Evolutionary conservation across 2,797 vertebrate species (phyloP).

Genomic region (Silurus lanzhouensis): DNA sequence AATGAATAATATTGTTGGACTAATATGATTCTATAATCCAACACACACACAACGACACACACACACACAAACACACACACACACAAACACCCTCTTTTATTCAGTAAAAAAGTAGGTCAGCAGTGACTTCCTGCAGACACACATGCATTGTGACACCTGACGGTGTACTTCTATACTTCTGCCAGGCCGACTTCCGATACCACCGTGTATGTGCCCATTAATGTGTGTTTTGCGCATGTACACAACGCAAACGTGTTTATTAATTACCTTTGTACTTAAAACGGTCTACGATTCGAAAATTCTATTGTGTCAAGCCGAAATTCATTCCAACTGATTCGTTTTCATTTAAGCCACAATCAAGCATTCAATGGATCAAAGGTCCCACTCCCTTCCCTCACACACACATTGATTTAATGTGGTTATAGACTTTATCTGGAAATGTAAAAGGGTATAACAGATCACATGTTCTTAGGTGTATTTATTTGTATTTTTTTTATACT

Average conservation of each 20-base stretch:
- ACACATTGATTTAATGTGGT: background rate
- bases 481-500: background rate
- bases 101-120: conserved; percentile 72
- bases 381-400: background rate
- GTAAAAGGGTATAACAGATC: background rate
- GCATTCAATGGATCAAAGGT: background rate
- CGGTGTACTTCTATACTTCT: background rate
- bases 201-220: background rate
- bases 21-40: background rate
- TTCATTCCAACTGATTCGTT: background rate
- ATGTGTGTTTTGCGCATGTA: background rate
- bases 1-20: background rate
- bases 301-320: background rate
- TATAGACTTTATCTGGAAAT: background rate
- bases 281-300: background rate
- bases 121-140: conserved; percentile 72
- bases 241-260: conserved; percentile 1
- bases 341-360: background rate
- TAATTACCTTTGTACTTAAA: background rate
- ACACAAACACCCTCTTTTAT: background rate
- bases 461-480: background rate
- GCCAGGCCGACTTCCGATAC: conserved; percentile 9
- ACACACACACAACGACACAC: background rate
- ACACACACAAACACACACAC: background rate
- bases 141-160: conserved; percentile 18